Conservation (phyloP, 2,113 vertebrate genomes). For the Nasalis larvatus region DNA sequence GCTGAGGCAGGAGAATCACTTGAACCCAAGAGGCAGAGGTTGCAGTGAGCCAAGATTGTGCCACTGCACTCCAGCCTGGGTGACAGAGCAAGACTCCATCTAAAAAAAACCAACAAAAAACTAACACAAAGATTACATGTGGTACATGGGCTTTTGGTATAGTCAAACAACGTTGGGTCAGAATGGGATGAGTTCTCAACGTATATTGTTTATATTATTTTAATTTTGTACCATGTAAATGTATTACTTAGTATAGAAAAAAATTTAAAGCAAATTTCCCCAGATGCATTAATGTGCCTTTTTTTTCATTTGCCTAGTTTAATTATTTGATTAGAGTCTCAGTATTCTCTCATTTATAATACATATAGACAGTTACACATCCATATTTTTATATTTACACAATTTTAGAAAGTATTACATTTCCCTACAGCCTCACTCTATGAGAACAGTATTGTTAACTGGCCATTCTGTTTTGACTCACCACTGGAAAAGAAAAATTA, state of each 20-base stretch:
- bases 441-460: not conserved
- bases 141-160: not conserved
- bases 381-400: not conserved
- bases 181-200: not conserved
- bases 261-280: not conserved
- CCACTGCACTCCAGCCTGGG: no score
- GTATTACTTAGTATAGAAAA: not conserved
- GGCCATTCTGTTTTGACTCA: not conserved
- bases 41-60: no score
- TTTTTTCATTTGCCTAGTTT: not conserved
- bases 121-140: not conserved
- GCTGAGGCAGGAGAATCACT: no score
- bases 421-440: not conserved
- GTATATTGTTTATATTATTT: not conserved
- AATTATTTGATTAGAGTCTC: not conserved
- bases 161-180: not conserved
- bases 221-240: not conserved
- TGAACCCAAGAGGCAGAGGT: no score
- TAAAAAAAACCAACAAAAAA: not conserved
- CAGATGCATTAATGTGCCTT: not conserved
- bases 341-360: not conserved
- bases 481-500: not conserved
- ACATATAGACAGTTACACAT: not conserved
- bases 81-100: no score
- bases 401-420: not conserved